These are phyloP conservation scores for Myotis yumanensis DNA, from an alignment of 2,113 vertebrate genomes.

Conservation along the genomic window DNA sequence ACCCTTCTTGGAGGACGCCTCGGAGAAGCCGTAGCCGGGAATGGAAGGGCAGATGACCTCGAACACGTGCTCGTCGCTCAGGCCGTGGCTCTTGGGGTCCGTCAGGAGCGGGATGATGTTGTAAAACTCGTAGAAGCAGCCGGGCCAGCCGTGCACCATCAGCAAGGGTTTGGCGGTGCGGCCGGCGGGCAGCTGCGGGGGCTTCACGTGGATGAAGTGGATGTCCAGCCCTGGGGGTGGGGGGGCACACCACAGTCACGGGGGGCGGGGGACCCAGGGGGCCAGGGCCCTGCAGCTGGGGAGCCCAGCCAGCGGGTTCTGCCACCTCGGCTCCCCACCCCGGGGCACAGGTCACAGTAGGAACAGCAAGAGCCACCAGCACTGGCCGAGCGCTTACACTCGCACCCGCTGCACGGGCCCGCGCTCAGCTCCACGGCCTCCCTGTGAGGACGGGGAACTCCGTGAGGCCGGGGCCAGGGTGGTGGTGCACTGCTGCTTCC, in stretches of 20 bases:
- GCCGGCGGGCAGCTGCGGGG: slow-evolving; percentile 70
- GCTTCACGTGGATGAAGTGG: slow-evolving; percentile 86
- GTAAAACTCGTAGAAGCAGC: slow-evolving; percentile 87
- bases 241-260: background rate
- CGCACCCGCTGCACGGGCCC: background rate
- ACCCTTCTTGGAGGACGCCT: slow-evolving; percentile 87
- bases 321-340: fast-evolving
- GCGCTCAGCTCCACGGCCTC: fast-evolving
- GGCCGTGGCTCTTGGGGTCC: slow-evolving; percentile 80
- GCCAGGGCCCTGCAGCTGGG: background rate
- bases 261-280: fast-evolving
- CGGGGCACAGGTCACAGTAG: fast-evolving
- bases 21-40: slow-evolving; percentile 87
- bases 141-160: slow-evolving; percentile 89
- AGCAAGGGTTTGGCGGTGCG: slow-evolving; percentile 80
- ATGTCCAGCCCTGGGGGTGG: slow-evolving; percentile 83
- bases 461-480: background rate
- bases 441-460: fast-evolving
- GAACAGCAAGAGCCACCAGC: fast-evolving
- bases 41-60: slow-evolving; percentile 89
- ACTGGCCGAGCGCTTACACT: fast-evolving
- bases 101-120: slow-evolving; percentile 86
- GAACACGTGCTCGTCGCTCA: slow-evolving; percentile 79
- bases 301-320: background rate
- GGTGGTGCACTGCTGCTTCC: background rate